Evolutionary conservation across 2,113 vertebrate species (phyloP), one percentile per base, ranked within the genome.

Genomic region (Eudyptes chrysolophus): DNA sequence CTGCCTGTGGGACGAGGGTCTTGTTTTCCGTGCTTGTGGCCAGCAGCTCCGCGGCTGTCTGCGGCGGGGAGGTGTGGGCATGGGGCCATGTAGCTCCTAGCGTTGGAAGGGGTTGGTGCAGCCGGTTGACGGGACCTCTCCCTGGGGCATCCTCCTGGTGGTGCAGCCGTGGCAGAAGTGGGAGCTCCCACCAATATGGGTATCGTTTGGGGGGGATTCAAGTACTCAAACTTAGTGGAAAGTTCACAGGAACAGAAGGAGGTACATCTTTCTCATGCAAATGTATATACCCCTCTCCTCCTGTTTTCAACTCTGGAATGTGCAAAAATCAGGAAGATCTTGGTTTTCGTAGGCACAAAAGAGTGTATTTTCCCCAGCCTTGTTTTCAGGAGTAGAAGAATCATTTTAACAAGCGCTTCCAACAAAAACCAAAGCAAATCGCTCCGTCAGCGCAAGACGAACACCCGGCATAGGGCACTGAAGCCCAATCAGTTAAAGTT

Each of bases 51-150:
- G 0, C 1, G 5, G 40, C 49, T 70, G 13, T 6, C 62, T 77
- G 54, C 46, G 58, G 42, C 3, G 5, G 16, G 60, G 27, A 55
- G 30, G 18, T 0, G 2, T 0, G 0, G 13, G 25, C 52, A 72
- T 0, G 0, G 82, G 57, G 19, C 22, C 48, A 27, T 2, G 1
- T 24, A 86, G 11, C 16, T 36, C 51, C 38, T 60, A 10, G 22
- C 1, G 0, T 19, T 60, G 48, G 42, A 13, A 79, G 26, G n/a
- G 29, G 4, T 51, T 13, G 27, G 38, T 64, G 84, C 44, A 51
- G 71, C 11, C 3, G 1, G 5, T 49, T 5, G 0, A 22, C 1
- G 2, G 51, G 34, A 66, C 6, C 20, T 32, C n/a, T 71, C 9
- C 6, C 30, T 51, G 36, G 16, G 30, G n/a, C n/a, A 66, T 78